Evolutionary conservation across 2,113 vertebrate genomes (phyloP), one percentile per base, ranked within the genome.

Genomic region (Procavia capensis): DNA sequence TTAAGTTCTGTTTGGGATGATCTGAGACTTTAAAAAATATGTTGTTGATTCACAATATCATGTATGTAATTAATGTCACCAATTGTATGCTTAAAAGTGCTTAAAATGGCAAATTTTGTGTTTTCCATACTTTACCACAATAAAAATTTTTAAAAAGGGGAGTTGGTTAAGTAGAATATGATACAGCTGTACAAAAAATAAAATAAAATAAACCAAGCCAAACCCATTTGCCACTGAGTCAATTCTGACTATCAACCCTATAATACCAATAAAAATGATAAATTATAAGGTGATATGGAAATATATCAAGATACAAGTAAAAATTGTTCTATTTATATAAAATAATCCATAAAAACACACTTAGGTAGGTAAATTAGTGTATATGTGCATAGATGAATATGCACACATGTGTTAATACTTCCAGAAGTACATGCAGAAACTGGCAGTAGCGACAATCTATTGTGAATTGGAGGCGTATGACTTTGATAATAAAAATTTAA

Each of bases 401-500:
- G 0, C 24, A 25, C 39, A 50, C 43, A 25, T 66, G 27, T 88
- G 45, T 90, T 81, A 88, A 36, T 3, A 79, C 66, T 94, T 41
- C 27, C 83, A 79, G 63, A 86, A 68, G 68, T 79, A 86, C 16
- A 82, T 85, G 85, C 45, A 47, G 9, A 83, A 92, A 36, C n/a
- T 88, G 2, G 11, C 64, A 83, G 50, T 68, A 50, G 3, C 29
- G 11, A 0, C 43, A 78, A 66, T 81, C 45, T 68, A 29, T 50
- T 11, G 36, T 74, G 29, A 85, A 4, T 59, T 72, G n/a, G 11
- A 83, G 20, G 43, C 57, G 7, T n/a, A 75, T 74, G 78, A 64
- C 14, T 47, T 88, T 90, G 39, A 87, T 68, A 66, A 84, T 39
- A 84, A 68, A 47, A 88, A 79, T 94, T 34, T 47, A 72, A 82